Evolutionary conservation across 1,140 invertebrate species (phyloP).

Genomic region (Drosophila athabasca): DNA sequence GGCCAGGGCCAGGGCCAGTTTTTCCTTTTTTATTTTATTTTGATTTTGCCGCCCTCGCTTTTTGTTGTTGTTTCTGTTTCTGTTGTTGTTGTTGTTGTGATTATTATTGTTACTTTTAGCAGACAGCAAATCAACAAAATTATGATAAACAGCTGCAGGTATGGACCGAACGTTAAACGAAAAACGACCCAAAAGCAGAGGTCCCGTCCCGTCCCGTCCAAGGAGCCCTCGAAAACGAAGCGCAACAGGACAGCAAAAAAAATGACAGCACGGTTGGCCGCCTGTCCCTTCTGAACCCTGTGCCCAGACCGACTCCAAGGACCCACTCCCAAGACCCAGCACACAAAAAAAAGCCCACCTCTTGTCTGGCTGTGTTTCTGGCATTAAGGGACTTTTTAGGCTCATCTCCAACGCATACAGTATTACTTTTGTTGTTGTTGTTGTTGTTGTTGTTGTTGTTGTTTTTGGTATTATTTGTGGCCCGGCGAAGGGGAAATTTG

Average conservation of each 20-base stretch:
- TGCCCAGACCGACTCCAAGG: not conserved
- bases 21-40: conserved; percentile 41
- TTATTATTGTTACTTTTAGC: conserved; percentile 65
- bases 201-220: conserved; percentile 13
- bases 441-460: conserved; percentile 17
- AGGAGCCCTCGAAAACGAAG: conserved; percentile 20
- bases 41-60: conserved; percentile 50
- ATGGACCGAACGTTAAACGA: conserved; percentile 61
- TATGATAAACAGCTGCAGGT: conserved; percentile 82
- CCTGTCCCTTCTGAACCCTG: conserved; percentile 55
- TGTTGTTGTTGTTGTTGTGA: conserved; percentile 62
- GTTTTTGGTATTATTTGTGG: conserved; percentile 56
- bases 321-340: not conserved
- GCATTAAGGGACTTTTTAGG: conserved; percentile 67
- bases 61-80: conserved; percentile 34
- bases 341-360: conserved; percentile 7
- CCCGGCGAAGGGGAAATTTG: conserved; percentile 22
- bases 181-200: conserved; percentile 54
- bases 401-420: conserved; percentile 56
- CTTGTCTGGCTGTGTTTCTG: conserved; percentile 34
- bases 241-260: conserved; percentile 31
- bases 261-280: conserved; percentile 61
- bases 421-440: conserved; percentile 44
- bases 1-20: conserved; percentile 33
- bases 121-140: conserved; percentile 82